These are phyloP conservation scores for Petrolisthes manimaculis DNA, from an alignment of 2,888 invertebrate genomes.

Conservation along the genomic window DNA sequence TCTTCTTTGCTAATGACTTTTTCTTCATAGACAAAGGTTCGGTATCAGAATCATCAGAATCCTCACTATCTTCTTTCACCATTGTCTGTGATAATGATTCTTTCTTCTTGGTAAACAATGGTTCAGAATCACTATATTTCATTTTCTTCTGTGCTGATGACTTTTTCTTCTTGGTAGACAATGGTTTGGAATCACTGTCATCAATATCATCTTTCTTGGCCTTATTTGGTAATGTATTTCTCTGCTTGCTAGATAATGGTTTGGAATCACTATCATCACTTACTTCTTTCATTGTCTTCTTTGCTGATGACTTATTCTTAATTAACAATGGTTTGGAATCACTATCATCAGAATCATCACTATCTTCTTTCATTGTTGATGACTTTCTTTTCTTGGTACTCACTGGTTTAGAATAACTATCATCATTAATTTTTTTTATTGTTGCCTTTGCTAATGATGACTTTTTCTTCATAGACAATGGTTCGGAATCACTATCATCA, in stretches of 20 bases:
- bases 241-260: background rate
- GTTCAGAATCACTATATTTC: background rate
- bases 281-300: background rate
- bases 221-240: background rate
- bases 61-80: background rate
- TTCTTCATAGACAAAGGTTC: background rate
- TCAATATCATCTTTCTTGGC: background rate
- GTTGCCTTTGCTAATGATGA: background rate
- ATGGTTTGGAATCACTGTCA: conserved; percentile 7
- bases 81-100: background rate
- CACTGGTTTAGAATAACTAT: background rate
- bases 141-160: too few species aligned
- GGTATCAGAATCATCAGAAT: background rate
- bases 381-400: background rate
- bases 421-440: background rate
- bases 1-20: background rate
- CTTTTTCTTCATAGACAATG: background rate
- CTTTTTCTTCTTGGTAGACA: too few species aligned
- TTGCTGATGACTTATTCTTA: too few species aligned
- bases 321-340: too few species aligned
- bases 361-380: too few species aligned
- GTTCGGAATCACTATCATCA: background rate
- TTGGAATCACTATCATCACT: background rate
- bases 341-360: too few species aligned
- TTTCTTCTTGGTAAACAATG: background rate